phyloP scores from a whole-genome alignment of 2,888 invertebrate genomes.

The Subacronicta megacephala region DNA sequence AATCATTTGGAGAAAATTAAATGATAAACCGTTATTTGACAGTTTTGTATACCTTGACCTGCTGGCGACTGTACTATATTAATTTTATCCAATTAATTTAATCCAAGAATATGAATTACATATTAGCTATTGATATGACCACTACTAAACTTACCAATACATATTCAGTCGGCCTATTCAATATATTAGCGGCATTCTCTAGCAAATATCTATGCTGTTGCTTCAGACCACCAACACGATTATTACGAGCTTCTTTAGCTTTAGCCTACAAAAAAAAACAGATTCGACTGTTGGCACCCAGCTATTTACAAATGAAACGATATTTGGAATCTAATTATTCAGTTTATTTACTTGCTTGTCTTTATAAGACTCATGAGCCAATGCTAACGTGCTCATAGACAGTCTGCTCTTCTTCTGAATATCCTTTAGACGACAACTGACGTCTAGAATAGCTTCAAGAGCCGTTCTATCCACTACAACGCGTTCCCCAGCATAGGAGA shows the following conservation, averaged over 20 bases:
- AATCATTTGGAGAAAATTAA: too few species aligned
- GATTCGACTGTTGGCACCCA: conserved; percentile 7
- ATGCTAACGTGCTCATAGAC: conserved; percentile 77
- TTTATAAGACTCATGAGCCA: conserved; percentile 83
- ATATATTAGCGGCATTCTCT: conserved; percentile 90
- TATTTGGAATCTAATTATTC: conserved; percentile 43
- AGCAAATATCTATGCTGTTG: conserved; percentile 91
- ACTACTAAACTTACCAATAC: conserved; percentile 82
- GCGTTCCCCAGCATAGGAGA: conserved; percentile 45
- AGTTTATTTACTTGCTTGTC: conserved; percentile 85
- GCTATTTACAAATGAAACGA: conserved; percentile 65
- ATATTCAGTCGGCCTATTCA: conserved; percentile 86
- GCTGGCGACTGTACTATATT: too few species aligned
- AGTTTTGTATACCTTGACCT: too few species aligned
- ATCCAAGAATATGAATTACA: too few species aligned
- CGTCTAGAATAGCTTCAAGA: conserved; percentile 81
- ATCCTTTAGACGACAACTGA: conserved; percentile 74
- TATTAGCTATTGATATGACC: too few species aligned
- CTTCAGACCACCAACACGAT: conserved; percentile 81
- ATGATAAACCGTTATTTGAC: too few species aligned
- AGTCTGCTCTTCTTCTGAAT: conserved; percentile 79
- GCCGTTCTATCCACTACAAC: conserved; percentile 79
- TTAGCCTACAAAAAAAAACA: conserved; percentile 84
- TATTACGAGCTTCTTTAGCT: conserved; percentile 90
- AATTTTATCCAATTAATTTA: too few species aligned